Evolutionary conservation across 2,113 vertebrate species (phyloP).

Genomic region (Python bivittatus): DNA sequence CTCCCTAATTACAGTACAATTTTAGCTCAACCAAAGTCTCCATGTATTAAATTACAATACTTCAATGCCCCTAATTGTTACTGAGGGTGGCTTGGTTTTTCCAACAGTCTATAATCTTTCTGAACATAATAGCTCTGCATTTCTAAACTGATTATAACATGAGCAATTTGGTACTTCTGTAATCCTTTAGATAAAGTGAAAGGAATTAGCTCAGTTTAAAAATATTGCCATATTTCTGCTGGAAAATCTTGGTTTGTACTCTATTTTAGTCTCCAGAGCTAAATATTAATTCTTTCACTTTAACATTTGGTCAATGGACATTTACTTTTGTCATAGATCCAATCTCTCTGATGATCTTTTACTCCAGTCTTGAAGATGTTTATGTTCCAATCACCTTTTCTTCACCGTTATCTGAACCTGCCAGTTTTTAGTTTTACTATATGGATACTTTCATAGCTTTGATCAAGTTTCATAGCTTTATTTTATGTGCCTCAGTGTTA

Average conservation of each 20-base stretch:
- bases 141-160: constrained; percentile 15
- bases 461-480: not conserved
- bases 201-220: not conserved
- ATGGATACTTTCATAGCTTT: not conserved
- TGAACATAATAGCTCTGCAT: constrained; percentile 34
- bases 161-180: not conserved
- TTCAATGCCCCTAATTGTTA: constrained; percentile 32
- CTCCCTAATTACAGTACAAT: constrained; percentile 2
- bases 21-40: not conserved
- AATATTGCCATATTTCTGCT: not conserved
- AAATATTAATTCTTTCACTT: not conserved
- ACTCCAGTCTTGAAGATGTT: not conserved
- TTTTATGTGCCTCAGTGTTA: not conserved
- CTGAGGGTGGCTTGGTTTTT: constrained; percentile 38
- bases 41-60: constrained; percentile 18
- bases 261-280: not conserved
- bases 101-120: not conserved
- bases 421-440: not conserved
- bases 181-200: not conserved
- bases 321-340: constrained; percentile 13
- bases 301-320: constrained; percentile 2
- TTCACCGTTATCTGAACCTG: not conserved
- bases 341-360: not conserved
- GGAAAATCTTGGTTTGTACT: not conserved
- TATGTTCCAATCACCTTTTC: not conserved